These are phyloP conservation scores for Dromiciops gliroides DNA, from an alignment of 2,113 vertebrate genomes.

Conservation along the genomic window DNA sequence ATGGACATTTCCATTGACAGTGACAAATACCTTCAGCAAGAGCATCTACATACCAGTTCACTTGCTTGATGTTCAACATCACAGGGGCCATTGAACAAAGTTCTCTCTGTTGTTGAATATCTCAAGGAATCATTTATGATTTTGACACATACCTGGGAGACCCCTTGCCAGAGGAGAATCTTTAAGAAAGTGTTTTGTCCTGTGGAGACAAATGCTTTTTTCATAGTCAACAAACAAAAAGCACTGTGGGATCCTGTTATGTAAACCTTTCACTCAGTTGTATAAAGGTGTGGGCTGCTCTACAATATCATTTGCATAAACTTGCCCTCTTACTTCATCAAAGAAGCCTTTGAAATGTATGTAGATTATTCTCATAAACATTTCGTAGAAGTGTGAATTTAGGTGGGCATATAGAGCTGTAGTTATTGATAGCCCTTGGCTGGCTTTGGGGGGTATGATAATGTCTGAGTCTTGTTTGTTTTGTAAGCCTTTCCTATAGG, in stretches of 20 bases:
- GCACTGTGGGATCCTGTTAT: neutral
- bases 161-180: neutral
- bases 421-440: neutral
- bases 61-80: neutral
- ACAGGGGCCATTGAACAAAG: neutral
- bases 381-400: neutral
- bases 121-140: neutral
- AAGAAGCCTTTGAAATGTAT: neutral
- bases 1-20: neutral
- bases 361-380: neutral
- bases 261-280: neutral
- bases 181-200: neutral
- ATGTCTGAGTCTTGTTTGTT: neutral
- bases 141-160: neutral
- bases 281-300: neutral
- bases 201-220: neutral
- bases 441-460: neutral
- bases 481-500: neutral
- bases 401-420: neutral
- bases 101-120: neutral
- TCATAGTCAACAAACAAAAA: neutral
- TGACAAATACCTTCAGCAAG: neutral
- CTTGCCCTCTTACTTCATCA: neutral
- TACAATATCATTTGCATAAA: neutral
- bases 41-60: neutral